A percentile compares a stretch with the other conserved stretches of the same genome.
phyloP scores from a whole-genome alignment of 2,888 invertebrate species.

The Epicampocera succincta region DNA sequence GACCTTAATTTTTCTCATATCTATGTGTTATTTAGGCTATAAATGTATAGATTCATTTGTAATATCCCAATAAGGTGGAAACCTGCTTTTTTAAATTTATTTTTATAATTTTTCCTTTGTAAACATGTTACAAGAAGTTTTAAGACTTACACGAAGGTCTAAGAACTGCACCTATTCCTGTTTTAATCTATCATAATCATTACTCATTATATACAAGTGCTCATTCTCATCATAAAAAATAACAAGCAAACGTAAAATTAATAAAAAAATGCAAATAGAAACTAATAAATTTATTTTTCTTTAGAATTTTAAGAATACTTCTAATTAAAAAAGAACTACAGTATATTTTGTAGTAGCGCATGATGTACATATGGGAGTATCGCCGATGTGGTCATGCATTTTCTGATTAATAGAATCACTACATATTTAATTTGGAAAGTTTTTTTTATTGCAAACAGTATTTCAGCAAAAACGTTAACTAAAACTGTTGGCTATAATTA shows the following conservation, averaged over 20 bases:
- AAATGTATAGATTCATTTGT: not conserved
- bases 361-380: too few relatives aligned
- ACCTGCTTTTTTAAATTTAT: slow-evolving; percentile 30
- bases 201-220: slow-evolving; percentile 50
- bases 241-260: slow-evolving; percentile 71
- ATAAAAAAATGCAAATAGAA: slow-evolving; percentile 65
- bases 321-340: too few relatives aligned
- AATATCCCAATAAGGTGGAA: slow-evolving; percentile 1
- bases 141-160: slow-evolving; percentile 33
- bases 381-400: too few relatives aligned
- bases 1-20: slow-evolving; percentile 48
- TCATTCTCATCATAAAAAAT: slow-evolving; percentile 68
- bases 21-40: not conserved
- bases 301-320: too few relatives aligned
- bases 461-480: too few relatives aligned
- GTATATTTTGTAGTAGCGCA: too few relatives aligned
- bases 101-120: slow-evolving; percentile 6
- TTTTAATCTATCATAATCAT: slow-evolving; percentile 57
- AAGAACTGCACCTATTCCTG: slow-evolving; percentile 30
- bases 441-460: too few relatives aligned
- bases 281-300: too few relatives aligned
- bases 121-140: slow-evolving; percentile 34
- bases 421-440: too few relatives aligned
- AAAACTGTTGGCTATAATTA: too few relatives aligned
- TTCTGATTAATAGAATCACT: too few relatives aligned